These are phyloP conservation scores for Cheumatopsyche charites DNA, from an alignment of 1,140 invertebrate genomes.

Conservation along the genomic window DNA sequence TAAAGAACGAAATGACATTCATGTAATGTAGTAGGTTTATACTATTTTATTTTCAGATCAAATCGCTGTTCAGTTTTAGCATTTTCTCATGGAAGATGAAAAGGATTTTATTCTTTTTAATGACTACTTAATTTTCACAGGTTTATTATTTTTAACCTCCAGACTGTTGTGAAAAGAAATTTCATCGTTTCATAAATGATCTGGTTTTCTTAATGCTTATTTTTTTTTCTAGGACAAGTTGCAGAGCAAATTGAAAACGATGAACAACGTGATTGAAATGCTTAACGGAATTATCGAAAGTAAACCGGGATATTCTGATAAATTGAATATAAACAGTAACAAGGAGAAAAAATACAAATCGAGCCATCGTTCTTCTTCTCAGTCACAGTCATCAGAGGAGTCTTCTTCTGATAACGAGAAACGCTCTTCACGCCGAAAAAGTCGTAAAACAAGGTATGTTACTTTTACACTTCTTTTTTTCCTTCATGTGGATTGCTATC, in stretches of 20 bases:
- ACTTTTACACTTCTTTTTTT: not conserved
- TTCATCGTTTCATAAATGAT: not conserved
- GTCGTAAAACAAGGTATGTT: conserved; percentile 57
- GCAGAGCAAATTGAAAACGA: conserved; percentile 80
- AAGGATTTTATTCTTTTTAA: conserved; percentile 33
- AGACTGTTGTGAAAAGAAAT: conserved; percentile 35
- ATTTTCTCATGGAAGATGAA: conserved; percentile 4
- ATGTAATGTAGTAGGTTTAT: conserved; percentile 9
- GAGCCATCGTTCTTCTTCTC: conserved; percentile 37
- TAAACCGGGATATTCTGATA: conserved; percentile 57
- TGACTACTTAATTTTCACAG: conserved; percentile 37
- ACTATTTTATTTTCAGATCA: conserved; percentile 36
- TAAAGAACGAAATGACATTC: not conserved
- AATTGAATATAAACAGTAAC: conserved; percentile 47
- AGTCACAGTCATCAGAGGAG: conserved; percentile 40
- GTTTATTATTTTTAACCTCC: conserved; percentile 34
- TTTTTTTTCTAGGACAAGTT: conserved; percentile 72
- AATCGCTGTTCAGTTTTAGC: not conserved
- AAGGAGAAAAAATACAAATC: conserved; percentile 46
- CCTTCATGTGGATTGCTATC: conserved; percentile 15
- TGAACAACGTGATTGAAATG: conserved; percentile 84
- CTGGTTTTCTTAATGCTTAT: not conserved
- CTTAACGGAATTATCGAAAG: conserved; percentile 78
- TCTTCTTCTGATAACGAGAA: conserved; percentile 49
- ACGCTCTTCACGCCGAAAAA: conserved; percentile 42